Evolutionary conservation across 2,113 vertebrate genomes (phyloP), one percentile per base, ranked within the genome.

Genomic region (Perca fluviatilis): DNA sequence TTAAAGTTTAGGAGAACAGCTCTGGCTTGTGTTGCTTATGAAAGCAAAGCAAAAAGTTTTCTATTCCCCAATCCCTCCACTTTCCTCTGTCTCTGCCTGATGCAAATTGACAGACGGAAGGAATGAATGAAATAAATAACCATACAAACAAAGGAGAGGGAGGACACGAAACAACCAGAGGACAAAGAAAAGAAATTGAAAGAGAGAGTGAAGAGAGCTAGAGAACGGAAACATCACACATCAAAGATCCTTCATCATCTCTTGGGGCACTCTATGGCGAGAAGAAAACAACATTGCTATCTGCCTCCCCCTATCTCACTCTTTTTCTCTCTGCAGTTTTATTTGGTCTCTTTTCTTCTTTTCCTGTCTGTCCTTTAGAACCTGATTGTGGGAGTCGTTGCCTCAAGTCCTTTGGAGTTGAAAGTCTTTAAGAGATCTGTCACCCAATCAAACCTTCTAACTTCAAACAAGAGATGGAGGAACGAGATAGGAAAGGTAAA

Each of bases 201-300:
- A 69, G 51, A 69, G 62, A 62, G 57, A 18, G 65, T 51, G 79
- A 79, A 43, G 50, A 82, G 80, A 84, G 78, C 68, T 81, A 86
- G 82, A 84, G 84, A 88, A 77, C 58, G 68, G 85, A 90, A 76
- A 88, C 87, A 77, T 79, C 67, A 60, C 57, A 93, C 93, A 93
- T 95, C 93, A 94, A 94, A 95, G 92, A 87, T 84, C 69, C 79
- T 43, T 70, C 74, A 51, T 91, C 84, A 89, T 92, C 92, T 94
- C 92, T 85, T 60, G 88, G 91, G 92, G 91, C 89, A 86, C 61
- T 85, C 65, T 40, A 73, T 67, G 62, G 79, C 43, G 64, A 89
- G 87, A 86, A 88, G 79, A 92, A 91, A 93, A 93, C 84, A 90
- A 75, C 90, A 92, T 80, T 85, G 76, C 78, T 80, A 78, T 86